phyloP scores from a whole-genome alignment of 2,888 invertebrate genomes.

The Leucoptera coffeella region DNA sequence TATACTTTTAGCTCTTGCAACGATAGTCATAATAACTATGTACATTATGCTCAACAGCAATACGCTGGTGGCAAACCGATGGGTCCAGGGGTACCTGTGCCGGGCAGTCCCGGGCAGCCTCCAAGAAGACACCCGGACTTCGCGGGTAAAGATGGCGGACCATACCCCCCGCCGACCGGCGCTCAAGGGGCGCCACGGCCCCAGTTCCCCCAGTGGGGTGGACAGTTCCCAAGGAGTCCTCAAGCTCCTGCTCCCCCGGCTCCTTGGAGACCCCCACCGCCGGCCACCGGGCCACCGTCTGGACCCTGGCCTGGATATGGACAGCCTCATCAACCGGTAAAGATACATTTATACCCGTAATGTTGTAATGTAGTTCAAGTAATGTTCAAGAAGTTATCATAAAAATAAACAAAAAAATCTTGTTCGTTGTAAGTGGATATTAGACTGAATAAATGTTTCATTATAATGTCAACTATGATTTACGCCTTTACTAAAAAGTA shows the following conservation, averaged over 20 bases:
- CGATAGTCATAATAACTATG: too few species aligned
- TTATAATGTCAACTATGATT: too few species aligned
- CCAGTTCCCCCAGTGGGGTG: neutral
- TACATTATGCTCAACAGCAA: constrained; percentile 14
- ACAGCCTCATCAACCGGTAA: constrained; percentile 7
- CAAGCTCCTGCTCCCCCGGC: constrained; percentile 17
- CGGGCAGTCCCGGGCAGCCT: constrained; percentile 25
- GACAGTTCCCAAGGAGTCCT: constrained; percentile 1
- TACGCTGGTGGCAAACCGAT: constrained; percentile 36
- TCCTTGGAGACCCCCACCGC: constrained; percentile 21
- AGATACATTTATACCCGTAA: too few species aligned
- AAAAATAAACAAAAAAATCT: too few species aligned
- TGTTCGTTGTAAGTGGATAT: too few species aligned
- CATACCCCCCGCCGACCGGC: constrained; percentile 18
- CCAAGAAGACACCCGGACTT: constrained; percentile 78
- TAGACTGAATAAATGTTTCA: too few species aligned
- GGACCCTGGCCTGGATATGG: constrained; percentile 28
- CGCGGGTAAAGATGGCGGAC: constrained; percentile 59
- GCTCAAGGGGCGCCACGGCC: constrained; percentile 11
- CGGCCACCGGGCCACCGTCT: constrained; percentile 15
- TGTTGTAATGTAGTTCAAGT: too few species aligned
- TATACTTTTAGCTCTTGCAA: too few species aligned
- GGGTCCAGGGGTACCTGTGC: constrained; percentile 29
- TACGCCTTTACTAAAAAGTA: too few species aligned
- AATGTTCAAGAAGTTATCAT: too few species aligned